A percentile compares a stretch with the other conserved stretches of the same genome.
phyloP scores from a whole-genome alignment of 1,140 invertebrate species.

The Venturia canescens region DNA sequence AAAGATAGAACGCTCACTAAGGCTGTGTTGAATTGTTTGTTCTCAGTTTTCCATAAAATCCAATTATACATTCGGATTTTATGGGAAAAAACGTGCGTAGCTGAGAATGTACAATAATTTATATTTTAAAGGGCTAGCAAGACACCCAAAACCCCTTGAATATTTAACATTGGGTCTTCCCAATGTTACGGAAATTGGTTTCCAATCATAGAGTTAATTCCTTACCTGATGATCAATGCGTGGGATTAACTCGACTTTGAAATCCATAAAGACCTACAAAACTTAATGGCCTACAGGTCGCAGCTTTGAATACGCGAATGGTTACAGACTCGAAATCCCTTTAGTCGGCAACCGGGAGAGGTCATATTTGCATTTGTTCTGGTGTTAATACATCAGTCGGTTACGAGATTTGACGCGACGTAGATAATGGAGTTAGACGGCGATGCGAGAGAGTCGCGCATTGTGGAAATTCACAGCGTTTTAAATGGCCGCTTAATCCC shows the following conservation, averaged over 20 bases:
- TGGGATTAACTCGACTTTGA: background rate
- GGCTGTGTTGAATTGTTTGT: too few relatives aligned
- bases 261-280: background rate
- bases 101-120: too few relatives aligned
- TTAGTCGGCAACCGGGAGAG: background rate
- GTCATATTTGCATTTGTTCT: background rate
- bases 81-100: too few relatives aligned
- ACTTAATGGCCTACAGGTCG: background rate
- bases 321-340: background rate
- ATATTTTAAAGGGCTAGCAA: too few relatives aligned
- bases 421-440: background rate
- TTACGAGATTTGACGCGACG: slow-evolving; percentile 4
- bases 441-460: background rate
- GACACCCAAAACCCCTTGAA: too few relatives aligned
- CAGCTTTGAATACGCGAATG: background rate
- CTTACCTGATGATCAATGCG: background rate
- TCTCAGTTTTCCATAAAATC: too few relatives aligned
- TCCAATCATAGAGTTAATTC: background rate
- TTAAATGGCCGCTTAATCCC: background rate
- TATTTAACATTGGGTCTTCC: background rate
- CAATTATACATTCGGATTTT: too few relatives aligned
- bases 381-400: background rate
- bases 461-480: background rate
- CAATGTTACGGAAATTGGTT: background rate
- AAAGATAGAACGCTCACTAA: too few relatives aligned